Conservation (phyloP, 2,113 vertebrate species). For the Donacobius atricapilla region DNA sequence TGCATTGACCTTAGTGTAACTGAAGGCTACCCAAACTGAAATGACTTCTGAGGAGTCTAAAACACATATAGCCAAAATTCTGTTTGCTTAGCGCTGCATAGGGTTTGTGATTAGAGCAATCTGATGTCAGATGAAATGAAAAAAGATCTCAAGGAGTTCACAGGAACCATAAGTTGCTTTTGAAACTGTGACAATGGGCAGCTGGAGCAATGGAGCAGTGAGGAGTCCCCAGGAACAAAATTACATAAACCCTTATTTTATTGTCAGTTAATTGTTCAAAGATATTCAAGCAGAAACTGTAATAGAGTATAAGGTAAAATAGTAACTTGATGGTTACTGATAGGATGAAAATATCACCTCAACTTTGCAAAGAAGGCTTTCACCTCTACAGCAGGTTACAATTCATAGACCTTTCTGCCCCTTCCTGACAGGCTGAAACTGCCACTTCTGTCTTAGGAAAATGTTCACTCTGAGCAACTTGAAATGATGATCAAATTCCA, state of each 20-base stretch:
- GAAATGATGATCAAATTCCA: background rate
- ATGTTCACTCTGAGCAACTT: background rate
- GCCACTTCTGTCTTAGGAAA: background rate
- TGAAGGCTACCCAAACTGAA: background rate
- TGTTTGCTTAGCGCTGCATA: background rate
- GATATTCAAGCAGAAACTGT: background rate
- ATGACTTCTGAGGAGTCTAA: background rate
- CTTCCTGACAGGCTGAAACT: background rate
- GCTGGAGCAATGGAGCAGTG: background rate
- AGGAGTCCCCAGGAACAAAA: background rate
- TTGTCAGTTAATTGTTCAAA: background rate
- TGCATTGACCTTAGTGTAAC: background rate
- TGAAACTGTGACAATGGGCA: background rate
- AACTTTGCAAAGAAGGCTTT: background rate
- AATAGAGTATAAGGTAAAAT: background rate
- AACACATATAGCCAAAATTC: background rate
- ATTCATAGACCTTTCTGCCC: background rate
- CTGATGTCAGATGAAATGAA: background rate
- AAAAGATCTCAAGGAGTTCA: background rate
- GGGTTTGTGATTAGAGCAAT: background rate
- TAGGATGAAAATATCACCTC: background rate
- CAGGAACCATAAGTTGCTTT: background rate
- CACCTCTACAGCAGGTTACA: background rate
- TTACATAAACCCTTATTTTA: background rate
- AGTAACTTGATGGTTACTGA: background rate